Conservation (phyloP, 2,888 invertebrate species). For the Acleris laterana region DNA sequence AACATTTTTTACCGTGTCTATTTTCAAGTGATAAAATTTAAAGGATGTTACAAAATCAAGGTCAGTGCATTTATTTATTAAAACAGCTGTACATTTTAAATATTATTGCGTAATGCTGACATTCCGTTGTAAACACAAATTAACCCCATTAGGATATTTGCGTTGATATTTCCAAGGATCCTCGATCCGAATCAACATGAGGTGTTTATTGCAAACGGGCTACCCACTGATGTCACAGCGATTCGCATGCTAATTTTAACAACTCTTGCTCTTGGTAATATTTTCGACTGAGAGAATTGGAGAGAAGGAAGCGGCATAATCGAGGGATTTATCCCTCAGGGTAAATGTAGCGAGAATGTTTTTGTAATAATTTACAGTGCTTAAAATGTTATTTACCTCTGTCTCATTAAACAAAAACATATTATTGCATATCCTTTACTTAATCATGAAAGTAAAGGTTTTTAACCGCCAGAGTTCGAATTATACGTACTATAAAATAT, state of each 20-base stretch:
- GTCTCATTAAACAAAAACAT: not conserved
- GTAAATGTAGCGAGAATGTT: constrained; percentile 31
- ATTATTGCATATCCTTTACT: no score
- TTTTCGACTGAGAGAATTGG: constrained; percentile 58
- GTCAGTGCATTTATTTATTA: no score
- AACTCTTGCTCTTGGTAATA: constrained; percentile 72
- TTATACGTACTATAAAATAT: no score
- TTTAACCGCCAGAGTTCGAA: no score
- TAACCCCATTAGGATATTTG: constrained; percentile 11
- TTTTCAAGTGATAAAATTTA: no score
- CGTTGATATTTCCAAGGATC: constrained; percentile 13
- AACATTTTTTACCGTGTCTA: no score
- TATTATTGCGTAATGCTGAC: no score
- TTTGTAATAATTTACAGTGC: constrained; percentile 12
- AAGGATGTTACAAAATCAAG: no score
- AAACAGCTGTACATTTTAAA: no score
- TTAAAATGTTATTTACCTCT: not conserved
- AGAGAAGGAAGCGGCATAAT: constrained; percentile 59
- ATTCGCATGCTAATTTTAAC: constrained; percentile 75
- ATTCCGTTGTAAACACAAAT: no score
- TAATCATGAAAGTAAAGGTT: no score
- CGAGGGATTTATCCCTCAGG: constrained; percentile 55
- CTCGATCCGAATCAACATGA: constrained; percentile 49
- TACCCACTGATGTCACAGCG: constrained; percentile 62
- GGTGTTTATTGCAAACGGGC: constrained; percentile 62